A percentile compares a stretch with the other conserved stretches of the same genome.
Conservation (phyloP, 2,113 vertebrate species). For the Burhinus bistriatus region DNA sequence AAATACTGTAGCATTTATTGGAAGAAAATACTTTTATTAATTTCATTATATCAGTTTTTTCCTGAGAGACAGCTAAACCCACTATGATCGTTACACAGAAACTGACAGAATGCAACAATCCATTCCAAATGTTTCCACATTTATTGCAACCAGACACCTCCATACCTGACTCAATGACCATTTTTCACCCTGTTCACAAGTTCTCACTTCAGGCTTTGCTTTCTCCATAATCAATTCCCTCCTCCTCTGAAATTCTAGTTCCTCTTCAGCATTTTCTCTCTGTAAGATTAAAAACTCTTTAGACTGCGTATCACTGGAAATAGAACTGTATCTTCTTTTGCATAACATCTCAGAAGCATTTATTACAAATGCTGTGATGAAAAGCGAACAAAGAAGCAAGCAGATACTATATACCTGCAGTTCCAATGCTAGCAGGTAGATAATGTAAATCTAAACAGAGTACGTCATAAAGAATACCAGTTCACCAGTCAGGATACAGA, state of each 20-base stretch:
- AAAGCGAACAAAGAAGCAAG: background rate
- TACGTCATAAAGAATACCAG: background rate
- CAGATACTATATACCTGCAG: background rate
- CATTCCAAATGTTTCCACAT: background rate
- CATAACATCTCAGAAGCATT: background rate
- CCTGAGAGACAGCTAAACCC: background rate
- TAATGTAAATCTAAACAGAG: background rate
- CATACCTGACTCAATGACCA: conserved; percentile 73
- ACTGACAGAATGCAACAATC: background rate
- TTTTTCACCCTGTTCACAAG: conserved; percentile 74
- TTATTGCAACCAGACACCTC: background rate
- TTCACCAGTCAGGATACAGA: background rate
- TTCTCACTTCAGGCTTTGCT: conserved; percentile 69
- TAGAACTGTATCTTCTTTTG: accelerated
- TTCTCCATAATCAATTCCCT: conserved; percentile 79
- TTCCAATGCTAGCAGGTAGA: background rate
- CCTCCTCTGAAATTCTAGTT: conserved; percentile 83
- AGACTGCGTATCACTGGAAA: background rate
- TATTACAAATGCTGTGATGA: background rate
- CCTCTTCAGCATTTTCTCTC: conserved; percentile 65
- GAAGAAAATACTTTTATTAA: background rate
- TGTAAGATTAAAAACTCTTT: conserved; percentile 46
- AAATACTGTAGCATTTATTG: background rate
- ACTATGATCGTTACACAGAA: background rate
- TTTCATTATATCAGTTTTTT: background rate